phyloP scores from a whole-genome alignment of 2,113 vertebrate genomes.

The Hepsetus odoe region DNA sequence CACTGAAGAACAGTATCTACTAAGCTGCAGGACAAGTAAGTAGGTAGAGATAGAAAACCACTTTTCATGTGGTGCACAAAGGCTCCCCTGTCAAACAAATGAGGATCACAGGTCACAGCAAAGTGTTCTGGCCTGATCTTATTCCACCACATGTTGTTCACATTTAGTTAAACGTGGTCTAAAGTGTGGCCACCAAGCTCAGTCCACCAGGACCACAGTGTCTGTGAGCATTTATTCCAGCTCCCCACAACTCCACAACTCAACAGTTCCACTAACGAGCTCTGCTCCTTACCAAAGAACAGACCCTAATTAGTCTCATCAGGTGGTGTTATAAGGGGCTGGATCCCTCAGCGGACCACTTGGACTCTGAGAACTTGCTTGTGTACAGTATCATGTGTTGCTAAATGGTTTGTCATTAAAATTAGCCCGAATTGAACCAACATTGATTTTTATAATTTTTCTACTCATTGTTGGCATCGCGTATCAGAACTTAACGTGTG shows the following conservation, averaged over 20 bases:
- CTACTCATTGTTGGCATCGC: not conserved
- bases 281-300: not conserved
- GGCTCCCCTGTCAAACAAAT: not conserved
- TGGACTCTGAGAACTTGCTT: not conserved
- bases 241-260: not conserved
- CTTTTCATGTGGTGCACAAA: not conserved
- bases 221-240: not conserved
- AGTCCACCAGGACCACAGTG: not conserved
- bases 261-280: slow-evolving; percentile 8
- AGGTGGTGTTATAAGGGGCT: slow-evolving; percentile 14
- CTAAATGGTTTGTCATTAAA: slow-evolving; percentile 4
- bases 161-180: not conserved
- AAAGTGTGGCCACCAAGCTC: not conserved
- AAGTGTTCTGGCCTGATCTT: not conserved
- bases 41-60: not conserved
- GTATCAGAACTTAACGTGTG: slow-evolving; percentile 11
- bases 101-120: not conserved
- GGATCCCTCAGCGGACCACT: not conserved
- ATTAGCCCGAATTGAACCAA: not conserved
- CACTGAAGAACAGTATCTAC: not conserved
- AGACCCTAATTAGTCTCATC: not conserved
- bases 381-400: not conserved
- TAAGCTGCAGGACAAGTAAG: not conserved
- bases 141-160: not conserved
- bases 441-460: slow-evolving; percentile 42